Evolutionary conservation across 2,888 invertebrate genomes (phyloP).

Genomic region (Opisthograptis luteolata): DNA sequence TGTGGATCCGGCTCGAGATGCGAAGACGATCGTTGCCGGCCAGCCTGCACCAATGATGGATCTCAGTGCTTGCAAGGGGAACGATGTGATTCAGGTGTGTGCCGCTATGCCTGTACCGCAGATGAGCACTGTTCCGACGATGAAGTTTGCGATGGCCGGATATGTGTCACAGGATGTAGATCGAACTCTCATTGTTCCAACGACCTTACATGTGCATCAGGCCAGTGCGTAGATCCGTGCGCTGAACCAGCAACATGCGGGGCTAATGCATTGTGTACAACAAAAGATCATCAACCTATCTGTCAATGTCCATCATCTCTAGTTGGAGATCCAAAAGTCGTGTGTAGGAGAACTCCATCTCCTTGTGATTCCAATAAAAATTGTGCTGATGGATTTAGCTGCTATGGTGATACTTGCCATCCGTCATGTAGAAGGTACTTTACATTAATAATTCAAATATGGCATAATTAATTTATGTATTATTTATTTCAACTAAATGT

Average conservation of each 20-base stretch:
- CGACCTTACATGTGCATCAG: constrained; percentile 89
- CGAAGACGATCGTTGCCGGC: constrained; percentile 89
- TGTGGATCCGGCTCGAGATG: constrained; percentile 90
- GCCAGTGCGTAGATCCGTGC: constrained; percentile 92
- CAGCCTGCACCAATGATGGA: constrained; percentile 89
- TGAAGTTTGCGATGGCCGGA: constrained; percentile 93
- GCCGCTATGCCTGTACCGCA: constrained; percentile 92
- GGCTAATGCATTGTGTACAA: constrained; percentile 90
- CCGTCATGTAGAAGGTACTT: constrained; percentile 89
- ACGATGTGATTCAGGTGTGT: constrained; percentile 89
- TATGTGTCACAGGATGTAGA: constrained; percentile 92
- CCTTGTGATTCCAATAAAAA: constrained; percentile 87
- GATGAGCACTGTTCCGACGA: constrained; percentile 94
- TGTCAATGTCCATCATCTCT: constrained; percentile 90
- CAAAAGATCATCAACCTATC: constrained; percentile 88
- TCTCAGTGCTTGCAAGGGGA: constrained; percentile 92
- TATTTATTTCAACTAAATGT: background rate
- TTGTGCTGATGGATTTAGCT: constrained; percentile 89
- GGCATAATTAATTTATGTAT: constrained; percentile 2
- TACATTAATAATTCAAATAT: background rate
- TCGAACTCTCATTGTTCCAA: constrained; percentile 90
- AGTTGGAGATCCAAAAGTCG: constrained; percentile 89
- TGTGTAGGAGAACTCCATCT: constrained; percentile 88
- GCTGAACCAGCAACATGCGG: constrained; percentile 91
- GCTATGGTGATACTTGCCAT: constrained; percentile 91